Evolutionary conservation across 2,888 invertebrate species (phyloP).

Genomic region (Drosophila fungiperda): DNA sequence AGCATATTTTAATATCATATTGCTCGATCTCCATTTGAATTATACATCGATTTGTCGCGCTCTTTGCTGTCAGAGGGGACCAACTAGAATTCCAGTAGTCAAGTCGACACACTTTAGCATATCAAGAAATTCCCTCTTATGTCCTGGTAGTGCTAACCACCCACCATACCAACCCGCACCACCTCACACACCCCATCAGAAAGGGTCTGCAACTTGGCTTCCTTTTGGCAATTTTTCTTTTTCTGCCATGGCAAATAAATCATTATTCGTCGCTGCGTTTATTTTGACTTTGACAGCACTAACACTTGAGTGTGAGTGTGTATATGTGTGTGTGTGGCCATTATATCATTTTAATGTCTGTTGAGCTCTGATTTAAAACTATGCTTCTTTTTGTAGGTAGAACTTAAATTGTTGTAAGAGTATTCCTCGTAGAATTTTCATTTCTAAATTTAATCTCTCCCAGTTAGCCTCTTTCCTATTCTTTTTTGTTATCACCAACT

Average conservation of each 20-base stretch:
- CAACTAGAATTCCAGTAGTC: slow-evolving; percentile 9
- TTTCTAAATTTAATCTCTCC: not conserved
- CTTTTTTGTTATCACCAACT: slow-evolving; percentile 23
- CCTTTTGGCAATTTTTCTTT: slow-evolving; percentile 41
- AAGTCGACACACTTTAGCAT: slow-evolving; percentile 45
- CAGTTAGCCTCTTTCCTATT: not conserved
- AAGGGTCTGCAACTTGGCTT: slow-evolving; percentile 34
- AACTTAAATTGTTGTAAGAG: slow-evolving; percentile 1
- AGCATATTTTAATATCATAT: slow-evolving; percentile 46
- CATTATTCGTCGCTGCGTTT: slow-evolving; percentile 75
- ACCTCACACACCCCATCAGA: not conserved
- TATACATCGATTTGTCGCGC: slow-evolving; percentile 72
- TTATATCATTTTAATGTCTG: slow-evolving; percentile 37
- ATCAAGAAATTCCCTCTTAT: slow-evolving; percentile 57
- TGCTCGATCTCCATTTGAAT: slow-evolving; percentile 28
- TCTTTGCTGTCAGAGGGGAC: slow-evolving; percentile 35
- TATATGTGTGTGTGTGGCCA: slow-evolving; percentile 4
- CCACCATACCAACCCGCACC: not conserved
- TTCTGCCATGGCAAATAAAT: slow-evolving; percentile 57
- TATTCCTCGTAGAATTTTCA: not conserved
- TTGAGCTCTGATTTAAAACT: slow-evolving; percentile 19
- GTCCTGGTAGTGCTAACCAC: slow-evolving; percentile 16
- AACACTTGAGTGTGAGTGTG: slow-evolving; percentile 50
- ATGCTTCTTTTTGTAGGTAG: not conserved
- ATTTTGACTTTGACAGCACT: slow-evolving; percentile 75